Base-by-base conservation (phyloP, 2,113 vertebrate species). In the Chloropsis hardwickii region DNA sequence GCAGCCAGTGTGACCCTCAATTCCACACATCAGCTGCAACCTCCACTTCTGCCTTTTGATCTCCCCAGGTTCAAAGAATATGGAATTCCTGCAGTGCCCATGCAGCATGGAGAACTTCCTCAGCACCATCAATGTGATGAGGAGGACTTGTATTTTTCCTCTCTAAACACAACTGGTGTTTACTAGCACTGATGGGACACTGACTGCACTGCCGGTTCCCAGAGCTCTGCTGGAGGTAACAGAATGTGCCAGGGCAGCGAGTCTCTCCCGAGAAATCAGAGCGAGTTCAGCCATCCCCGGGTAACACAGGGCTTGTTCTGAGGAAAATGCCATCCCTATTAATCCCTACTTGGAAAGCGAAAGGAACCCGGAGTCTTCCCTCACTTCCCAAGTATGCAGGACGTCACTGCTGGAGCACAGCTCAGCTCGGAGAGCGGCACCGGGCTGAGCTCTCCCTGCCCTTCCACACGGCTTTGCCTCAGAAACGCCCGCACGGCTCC, bases 281-380 rank as follows among this genome's bases (percentile, higher is more conserved):
- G 71, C 56, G 21, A 86, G 33, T 39, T 48, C 65, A 61, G 56
- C 61, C 69, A 56, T 17, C 74, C 15, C 69, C 64, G 42, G 28
- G n/a, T 5, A 54, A 74, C 27, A 7, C 11, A 5, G 42, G 28
- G 48, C 67, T 57, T 47, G 28, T 33, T 89, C 73, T 20, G 15
- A 5, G 58, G 58, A 82, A 87, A 92, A 86, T 1, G 40, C 33
- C 13, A 19, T 40, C 66, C 5, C 5, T 31, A 47, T 90, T 80
- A 80, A 94, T 80, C 94, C 79, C 66, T 62, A 28, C 67, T 85
- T 51, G 92, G 92, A 96, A 77, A 88, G 58, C 2, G 3, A 73
- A 93, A 77, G 67, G 79, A 94, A 60, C 18, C 39, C 29, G 14
- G 70, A 70, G 35, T 8, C 14, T 87, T 81, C n/a, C 31, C 74